A percentile compares a stretch with the other conserved stretches of the same genome.
These are phyloP conservation scores for Stenodera caucasica DNA, from an alignment of 2,888 invertebrate species.

Conservation along the genomic window DNA sequence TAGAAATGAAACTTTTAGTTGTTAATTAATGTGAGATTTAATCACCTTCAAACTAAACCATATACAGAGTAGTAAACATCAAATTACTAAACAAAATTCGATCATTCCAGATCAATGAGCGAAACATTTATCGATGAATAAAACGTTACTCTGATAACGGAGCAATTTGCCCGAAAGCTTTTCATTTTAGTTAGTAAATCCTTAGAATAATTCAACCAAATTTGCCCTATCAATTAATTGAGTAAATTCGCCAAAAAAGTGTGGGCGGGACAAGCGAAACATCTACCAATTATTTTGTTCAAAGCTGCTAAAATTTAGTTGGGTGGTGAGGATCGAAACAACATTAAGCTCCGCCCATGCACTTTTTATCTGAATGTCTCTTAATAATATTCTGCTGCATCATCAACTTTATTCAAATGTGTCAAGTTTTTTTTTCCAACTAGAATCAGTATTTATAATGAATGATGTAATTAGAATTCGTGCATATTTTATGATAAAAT, in stretches of 20 bases:
- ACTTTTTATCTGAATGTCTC: not conserved
- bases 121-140: not conserved
- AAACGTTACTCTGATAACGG: not conserved
- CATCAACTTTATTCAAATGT: conserved; percentile 24
- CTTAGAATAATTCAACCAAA: too few species aligned
- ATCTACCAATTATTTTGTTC: too few species aligned
- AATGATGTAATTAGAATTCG: conserved; percentile 32
- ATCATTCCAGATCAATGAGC: not conserved
- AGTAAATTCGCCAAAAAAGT: too few species aligned
- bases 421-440: too few species aligned
- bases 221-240: too few species aligned
- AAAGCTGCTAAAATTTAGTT: too few species aligned
- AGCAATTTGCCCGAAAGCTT: conserved; percentile 25
- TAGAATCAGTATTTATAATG: conserved; percentile 25
- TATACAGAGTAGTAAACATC: not conserved
- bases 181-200: too few species aligned
- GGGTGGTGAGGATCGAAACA: too few species aligned
- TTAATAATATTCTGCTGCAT: not conserved
- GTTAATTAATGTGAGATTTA: not conserved
- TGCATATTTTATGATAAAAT: conserved; percentile 31
- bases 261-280: too few species aligned
- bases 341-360: too few species aligned
- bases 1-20: not conserved
- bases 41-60: not conserved
- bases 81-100: not conserved